These are phyloP conservation scores for Triplophysa siluroides DNA, from an alignment of 2,113 vertebrate genomes.

Conservation along the genomic window DNA sequence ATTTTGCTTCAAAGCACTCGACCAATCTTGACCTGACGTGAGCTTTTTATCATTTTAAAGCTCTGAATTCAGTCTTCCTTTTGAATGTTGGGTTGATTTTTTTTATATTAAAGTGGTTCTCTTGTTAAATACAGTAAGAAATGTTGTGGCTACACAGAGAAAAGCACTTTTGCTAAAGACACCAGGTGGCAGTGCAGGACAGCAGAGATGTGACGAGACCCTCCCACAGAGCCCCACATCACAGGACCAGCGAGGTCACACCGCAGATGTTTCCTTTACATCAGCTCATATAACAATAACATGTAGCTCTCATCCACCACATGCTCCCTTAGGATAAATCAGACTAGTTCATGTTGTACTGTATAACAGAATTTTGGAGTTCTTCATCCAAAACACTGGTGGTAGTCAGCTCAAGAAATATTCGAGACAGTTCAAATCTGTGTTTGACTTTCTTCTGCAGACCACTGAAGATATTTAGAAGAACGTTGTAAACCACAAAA, in stretches of 20 bases:
- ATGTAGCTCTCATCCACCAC: not conserved
- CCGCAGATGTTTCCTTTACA: slow-evolving; percentile 48
- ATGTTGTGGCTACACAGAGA: not conserved
- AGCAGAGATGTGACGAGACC: slow-evolving; percentile 1
- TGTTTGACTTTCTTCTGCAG: too few species aligned
- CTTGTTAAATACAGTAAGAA: not conserved
- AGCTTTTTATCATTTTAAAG: too few species aligned
- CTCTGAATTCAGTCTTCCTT: too few species aligned
- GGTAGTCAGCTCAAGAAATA: too few species aligned
- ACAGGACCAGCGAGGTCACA: slow-evolving; percentile 42
- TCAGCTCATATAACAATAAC: slow-evolving; percentile 31
- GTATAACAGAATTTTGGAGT: not conserved
- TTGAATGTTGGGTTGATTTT: too few species aligned
- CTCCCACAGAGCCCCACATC: not conserved
- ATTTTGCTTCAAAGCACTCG: too few species aligned
- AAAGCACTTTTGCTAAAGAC: not conserved
- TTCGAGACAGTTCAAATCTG: too few species aligned
- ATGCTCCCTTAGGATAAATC: not conserved
- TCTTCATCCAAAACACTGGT: not conserved
- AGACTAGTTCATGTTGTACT: not conserved
- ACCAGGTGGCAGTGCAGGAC: slow-evolving; percentile 37
- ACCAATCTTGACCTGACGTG: too few species aligned
- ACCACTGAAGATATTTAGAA: too few species aligned
- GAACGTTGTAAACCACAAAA: too few species aligned
- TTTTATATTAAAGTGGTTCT: too few species aligned